A percentile compares a stretch with the other conserved stretches of the same genome.
Conservation (phyloP, 2,888 invertebrate genomes). For the Ochropleura plecta region DNA sequence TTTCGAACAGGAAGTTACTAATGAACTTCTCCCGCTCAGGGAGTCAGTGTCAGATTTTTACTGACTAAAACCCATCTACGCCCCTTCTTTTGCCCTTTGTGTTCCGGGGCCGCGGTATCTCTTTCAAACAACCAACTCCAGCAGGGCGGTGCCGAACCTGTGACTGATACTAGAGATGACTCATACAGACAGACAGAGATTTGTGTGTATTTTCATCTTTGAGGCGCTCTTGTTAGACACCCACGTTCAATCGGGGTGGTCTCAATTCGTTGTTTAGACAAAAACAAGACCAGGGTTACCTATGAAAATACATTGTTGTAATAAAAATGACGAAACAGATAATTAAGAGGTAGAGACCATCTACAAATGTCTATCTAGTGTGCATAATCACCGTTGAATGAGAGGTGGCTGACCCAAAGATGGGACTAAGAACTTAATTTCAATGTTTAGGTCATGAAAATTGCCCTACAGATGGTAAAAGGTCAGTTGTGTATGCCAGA, state of each 20-base stretch:
- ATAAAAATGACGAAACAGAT: background rate
- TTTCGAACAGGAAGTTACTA: background rate
- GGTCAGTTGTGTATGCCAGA: background rate
- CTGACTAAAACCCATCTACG: too few species aligned
- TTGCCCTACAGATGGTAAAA: background rate
- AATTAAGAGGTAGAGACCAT: too few species aligned
- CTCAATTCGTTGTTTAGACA: conserved; percentile 9
- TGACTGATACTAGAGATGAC: too few species aligned
- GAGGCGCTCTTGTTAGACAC: conserved; percentile 30
- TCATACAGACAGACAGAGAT: background rate
- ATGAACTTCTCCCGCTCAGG: too few species aligned
- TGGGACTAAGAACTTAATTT: background rate
- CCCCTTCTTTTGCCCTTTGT: too few species aligned
- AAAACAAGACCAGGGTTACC: conserved; percentile 1
- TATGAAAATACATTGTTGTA: background rate
- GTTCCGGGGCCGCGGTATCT: too few species aligned
- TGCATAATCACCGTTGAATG: background rate
- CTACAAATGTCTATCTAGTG: background rate
- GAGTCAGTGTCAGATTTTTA: too few species aligned
- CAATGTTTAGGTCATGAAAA: background rate
- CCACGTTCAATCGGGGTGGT: conserved; percentile 29
- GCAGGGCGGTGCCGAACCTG: too few species aligned
- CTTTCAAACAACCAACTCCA: too few species aligned
- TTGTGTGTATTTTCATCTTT: conserved; percentile 5
- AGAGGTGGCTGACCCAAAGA: background rate